These are phyloP conservation scores for Serilophus lunatus DNA, from an alignment of 2,113 vertebrate species.

Conservation along the genomic window DNA sequence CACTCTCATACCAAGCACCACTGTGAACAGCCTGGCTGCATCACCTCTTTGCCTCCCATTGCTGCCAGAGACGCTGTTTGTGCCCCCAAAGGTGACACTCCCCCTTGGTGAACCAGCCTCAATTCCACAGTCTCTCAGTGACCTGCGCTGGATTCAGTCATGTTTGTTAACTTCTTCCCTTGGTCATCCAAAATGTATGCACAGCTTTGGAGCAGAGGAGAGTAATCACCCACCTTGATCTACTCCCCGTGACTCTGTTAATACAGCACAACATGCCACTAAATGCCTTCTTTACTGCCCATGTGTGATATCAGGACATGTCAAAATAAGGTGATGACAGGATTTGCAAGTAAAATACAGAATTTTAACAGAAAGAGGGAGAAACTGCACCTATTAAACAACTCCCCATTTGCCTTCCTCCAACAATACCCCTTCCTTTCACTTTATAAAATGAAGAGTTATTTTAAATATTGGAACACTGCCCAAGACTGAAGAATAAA, in stretches of 20 bases:
- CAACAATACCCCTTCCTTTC: not conserved
- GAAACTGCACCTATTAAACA: not conserved
- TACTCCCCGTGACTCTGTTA: not conserved
- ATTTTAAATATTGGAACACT: not conserved
- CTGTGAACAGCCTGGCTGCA: fast-evolving
- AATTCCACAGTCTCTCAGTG: not conserved
- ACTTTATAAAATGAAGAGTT: not conserved
- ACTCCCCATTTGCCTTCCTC: not conserved
- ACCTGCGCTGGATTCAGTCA: not conserved
- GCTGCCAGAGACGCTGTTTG: fast-evolving
- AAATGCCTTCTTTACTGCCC: not conserved
- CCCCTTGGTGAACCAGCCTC: not conserved
- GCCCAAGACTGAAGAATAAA: not conserved
- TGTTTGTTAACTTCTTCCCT: not conserved
- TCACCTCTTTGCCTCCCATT: not conserved
- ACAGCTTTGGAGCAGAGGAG: not conserved
- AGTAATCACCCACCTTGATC: not conserved
- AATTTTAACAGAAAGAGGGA: not conserved
- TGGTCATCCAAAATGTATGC: not conserved
- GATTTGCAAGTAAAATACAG: not conserved
- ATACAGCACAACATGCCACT: not conserved
- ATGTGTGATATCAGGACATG: not conserved
- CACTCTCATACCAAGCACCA: fast-evolving
- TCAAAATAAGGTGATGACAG: not conserved
- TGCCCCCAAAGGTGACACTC: not conserved